A percentile compares a stretch with the other conserved stretches of the same genome.
phyloP scores from a whole-genome alignment of 1,140 invertebrate species.

The Papilio dardanus region DNA sequence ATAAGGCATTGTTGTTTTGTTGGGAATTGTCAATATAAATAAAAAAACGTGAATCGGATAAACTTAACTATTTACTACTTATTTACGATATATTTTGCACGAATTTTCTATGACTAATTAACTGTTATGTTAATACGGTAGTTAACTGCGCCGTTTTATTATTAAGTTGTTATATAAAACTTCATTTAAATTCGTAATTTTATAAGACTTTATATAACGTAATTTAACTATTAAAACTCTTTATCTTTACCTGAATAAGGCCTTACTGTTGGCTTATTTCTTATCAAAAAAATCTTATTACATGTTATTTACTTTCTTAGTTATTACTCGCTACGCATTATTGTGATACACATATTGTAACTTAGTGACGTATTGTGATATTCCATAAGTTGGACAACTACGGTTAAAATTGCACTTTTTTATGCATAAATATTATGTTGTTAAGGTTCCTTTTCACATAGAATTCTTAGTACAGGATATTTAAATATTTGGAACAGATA shows the following conservation, averaged over 20 bases:
- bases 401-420: too few relatives aligned
- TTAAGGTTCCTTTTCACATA: too few relatives aligned
- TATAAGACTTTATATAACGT: background rate
- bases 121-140: background rate
- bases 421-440: too few relatives aligned
- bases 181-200: background rate
- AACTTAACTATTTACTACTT: background rate
- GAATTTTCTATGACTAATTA: conserved; percentile 1
- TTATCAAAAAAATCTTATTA: conserved; percentile 1
- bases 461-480: too few relatives aligned
- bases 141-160: background rate
- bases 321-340: background rate
- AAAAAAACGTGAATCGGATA: background rate
- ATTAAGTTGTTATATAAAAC: background rate
- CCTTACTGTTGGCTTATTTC: background rate
- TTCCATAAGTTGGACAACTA: background rate
- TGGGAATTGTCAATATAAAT: conserved; percentile 45
- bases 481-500: too few relatives aligned
- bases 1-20: conserved; percentile 45
- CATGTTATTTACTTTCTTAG: background rate
- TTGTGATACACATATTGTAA: background rate
- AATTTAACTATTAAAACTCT: background rate
- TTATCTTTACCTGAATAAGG: background rate
- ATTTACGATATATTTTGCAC: background rate
- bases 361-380: background rate